Base-by-base conservation (phyloP, 1,140 invertebrate genomes). In the Musca domestica region DNA sequence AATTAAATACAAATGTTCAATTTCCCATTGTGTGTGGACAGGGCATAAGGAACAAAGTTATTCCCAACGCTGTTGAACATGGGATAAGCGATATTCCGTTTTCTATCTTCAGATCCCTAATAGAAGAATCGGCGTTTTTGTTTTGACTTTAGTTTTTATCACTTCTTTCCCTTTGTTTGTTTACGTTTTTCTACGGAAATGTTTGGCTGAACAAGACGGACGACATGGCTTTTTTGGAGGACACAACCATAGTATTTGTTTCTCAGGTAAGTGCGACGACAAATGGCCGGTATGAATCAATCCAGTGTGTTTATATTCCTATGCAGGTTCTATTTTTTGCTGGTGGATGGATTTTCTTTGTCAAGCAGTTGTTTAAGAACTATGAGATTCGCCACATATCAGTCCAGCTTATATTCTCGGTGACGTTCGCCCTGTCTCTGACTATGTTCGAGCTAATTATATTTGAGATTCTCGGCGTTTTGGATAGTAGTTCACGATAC, bases 391-490 rank as follows among this genome's bases (percentile, higher is more conserved):
- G 97, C 78, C 95, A 98, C 81, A 88, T 90, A 70, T 84, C 96
- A 54, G 95, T 99, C 7, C 94, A 99, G 80, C 83, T 99, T 3
- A 95, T 99, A 75, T 99, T 99, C 83, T 98, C 96, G 0, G 88
- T 93, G 6, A 99, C 96, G 48, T 98, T 99, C 83, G 92, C 98
- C 5, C 83, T 99, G 3, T 99, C 97, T 15, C 98, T 98, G 80
- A 98, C 95, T 5, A 98, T 99, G 95, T 99, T 99, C 85, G 98
- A 99, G 82, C 85, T 99, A 23, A 99, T 99, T 70, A 99, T 99
- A 81, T 99, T 99, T 87, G 98, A 99, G 86, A 99, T 99, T 77
- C 84, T 98, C 63, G 96, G 92, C 51, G 88, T 98, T 70, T 83
- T 99, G 67, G 94, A 98, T 78, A 87, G 81, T 81, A 98, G 95